phyloP scores from a whole-genome alignment of 1,140 invertebrate species.

The Macrobrachium rosenbergii region DNA sequence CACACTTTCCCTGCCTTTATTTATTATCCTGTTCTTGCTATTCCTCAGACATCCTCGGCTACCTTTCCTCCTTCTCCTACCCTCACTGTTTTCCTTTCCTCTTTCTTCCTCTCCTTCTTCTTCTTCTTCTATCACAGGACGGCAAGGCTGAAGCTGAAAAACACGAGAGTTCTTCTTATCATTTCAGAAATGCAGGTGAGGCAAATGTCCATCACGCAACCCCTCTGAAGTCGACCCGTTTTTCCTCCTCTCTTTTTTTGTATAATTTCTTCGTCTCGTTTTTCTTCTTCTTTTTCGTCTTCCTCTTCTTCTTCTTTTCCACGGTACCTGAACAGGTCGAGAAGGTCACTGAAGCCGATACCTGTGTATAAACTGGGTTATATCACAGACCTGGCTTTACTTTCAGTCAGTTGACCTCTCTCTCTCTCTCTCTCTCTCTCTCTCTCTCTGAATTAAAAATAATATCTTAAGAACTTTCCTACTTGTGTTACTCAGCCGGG shows the following conservation, averaged over 20 bases:
- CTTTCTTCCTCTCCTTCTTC: too few species aligned
- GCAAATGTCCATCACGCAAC: background rate
- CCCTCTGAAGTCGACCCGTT: background rate
- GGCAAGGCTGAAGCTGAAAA: background rate
- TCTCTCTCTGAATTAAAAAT: too few species aligned
- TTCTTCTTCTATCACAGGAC: background rate
- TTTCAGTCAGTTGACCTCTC: background rate
- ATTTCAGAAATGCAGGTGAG: background rate
- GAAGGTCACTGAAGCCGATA: too few species aligned
- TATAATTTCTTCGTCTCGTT: background rate
- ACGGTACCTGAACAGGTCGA: background rate
- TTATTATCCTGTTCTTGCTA: too few species aligned
- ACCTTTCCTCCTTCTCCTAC: too few species aligned
- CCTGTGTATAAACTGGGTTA: background rate
- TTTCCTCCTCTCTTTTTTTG: background rate
- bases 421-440: conserved; percentile 4
- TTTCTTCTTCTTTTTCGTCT: background rate
- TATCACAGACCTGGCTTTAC: background rate
- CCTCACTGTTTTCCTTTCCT: too few species aligned
- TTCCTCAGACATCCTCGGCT: too few species aligned
- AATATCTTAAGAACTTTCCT: too few species aligned
- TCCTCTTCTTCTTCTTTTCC: background rate
- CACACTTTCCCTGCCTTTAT: too few species aligned
- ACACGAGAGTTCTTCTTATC: background rate
- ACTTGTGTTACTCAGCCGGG: too few species aligned